Percentiles rank a stretch among this genome's conserved stretches.
phyloP scores from a whole-genome alignment of 2,113 vertebrate species.

The Bungarus multicinctus region DNA sequence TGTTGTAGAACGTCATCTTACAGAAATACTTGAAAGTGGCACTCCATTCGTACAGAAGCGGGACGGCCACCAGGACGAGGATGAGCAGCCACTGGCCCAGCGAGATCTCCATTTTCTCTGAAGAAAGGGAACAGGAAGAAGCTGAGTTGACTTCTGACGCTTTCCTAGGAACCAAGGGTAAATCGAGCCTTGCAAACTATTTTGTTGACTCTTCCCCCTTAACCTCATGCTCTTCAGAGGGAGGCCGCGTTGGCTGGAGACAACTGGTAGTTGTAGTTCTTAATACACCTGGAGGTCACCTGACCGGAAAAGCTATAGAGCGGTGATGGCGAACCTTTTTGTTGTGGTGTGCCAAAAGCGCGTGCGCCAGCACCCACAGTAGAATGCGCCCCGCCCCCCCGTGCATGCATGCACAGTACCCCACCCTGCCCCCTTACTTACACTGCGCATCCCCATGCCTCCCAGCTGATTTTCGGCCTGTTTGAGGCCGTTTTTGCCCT shows the following conservation, averaged over 20 bases:
- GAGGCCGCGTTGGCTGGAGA: background rate
- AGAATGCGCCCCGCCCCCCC: too few species aligned
- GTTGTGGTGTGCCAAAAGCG: too few species aligned
- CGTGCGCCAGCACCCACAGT: too few species aligned
- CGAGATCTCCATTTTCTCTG: constrained; percentile 29
- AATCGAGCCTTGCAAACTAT: background rate
- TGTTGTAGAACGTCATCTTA: constrained; percentile 72
- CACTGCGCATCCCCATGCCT: too few species aligned
- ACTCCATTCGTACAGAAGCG: constrained; percentile 65
- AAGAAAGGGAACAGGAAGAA: too few species aligned
- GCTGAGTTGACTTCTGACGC: background rate
- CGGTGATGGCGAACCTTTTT: too few species aligned
- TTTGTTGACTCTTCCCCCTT: background rate
- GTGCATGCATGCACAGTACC: too few species aligned
- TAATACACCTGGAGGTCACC: background rate
- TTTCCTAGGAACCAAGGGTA: background rate
- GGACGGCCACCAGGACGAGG: constrained; percentile 61
- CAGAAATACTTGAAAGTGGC: constrained; percentile 71
- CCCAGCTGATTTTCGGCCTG: too few species aligned
- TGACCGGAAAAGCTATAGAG: background rate
- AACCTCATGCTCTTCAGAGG: background rate
- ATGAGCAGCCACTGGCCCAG: constrained; percentile 44
- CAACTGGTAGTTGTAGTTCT: background rate
- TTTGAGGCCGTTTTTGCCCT: too few species aligned
- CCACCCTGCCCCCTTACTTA: too few species aligned